These are phyloP conservation scores for Dasyornis broadbenti DNA, from an alignment of 2,113 vertebrate genomes.

Conservation along the genomic window DNA sequence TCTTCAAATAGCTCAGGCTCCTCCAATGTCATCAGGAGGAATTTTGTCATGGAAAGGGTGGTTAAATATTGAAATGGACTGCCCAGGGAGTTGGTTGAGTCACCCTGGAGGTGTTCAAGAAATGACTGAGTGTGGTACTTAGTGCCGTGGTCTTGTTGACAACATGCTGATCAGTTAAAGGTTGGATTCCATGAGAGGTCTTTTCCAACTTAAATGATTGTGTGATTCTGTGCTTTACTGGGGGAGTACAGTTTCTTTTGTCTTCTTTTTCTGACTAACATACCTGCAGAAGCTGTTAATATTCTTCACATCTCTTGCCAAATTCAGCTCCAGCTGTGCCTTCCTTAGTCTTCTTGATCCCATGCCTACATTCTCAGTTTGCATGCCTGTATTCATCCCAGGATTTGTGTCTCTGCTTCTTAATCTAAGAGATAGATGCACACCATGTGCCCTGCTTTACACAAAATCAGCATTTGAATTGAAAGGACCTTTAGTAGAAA, in stretches of 20 bases:
- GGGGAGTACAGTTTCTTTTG: neutral
- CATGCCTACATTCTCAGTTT: accelerated
- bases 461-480: neutral
- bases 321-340: neutral
- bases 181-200: neutral
- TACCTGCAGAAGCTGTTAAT: neutral
- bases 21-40: neutral
- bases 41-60: neutral
- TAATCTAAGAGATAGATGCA: neutral
- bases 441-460: neutral
- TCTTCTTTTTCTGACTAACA: neutral
- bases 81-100: neutral
- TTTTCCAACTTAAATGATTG: neutral
- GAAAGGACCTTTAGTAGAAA: neutral
- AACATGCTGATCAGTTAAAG: neutral
- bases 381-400: neutral
- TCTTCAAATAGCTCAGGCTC: neutral
- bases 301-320: neutral
- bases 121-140: neutral
- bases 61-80: neutral
- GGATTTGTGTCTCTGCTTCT: neutral
- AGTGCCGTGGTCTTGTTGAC: neutral
- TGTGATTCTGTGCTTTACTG: neutral
- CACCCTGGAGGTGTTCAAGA: neutral
- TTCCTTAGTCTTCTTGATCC: neutral